Base-by-base conservation (phyloP, 2,888 invertebrate genomes). In the Nymphalis urticae region DNA sequence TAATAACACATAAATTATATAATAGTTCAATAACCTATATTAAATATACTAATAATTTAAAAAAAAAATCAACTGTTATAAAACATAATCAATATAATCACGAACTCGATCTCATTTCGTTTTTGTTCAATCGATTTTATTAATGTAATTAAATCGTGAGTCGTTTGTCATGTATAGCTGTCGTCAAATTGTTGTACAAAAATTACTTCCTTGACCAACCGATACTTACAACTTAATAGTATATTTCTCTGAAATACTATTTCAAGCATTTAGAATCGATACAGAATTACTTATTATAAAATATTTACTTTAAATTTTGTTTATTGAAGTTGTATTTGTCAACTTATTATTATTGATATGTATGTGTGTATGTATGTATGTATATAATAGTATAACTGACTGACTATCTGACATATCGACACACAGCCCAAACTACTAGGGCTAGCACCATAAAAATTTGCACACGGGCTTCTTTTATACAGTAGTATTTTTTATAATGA, bases 201-300 rank as follows among this genome's bases (percentile, higher is more conserved):
- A 64, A 60, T 48, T 5, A 64, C 66, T 72, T 72, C 67, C 72
- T 59, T 67, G 62, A 63, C 59, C 65, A 67, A 62, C 42, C 27
- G n/a, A 64, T 54, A 64, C 62, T 67, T 65, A 64, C 13, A 6
- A 66, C 21, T 21, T 58, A 16, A 61, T 56, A 50, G 50, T 60
- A 54, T 48, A 17, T 42, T 65, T 51, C 50, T 60, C 56, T 54
- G 47, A 59, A 19, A 54, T n/a, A 53, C 54, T 19, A 32, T 70
- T 66, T 64, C 60, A 47, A 69, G 24, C 50, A n/a, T n/a, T n/a
- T 50, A 50, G 16, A 2, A 17, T 48, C 16, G n/a, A n/a, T 48
- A 13, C 16, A 17, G 16, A 7, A 48, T 48, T n/a, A 48, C n/a
- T 42, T 42, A 10, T 9, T 42, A 42, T 10, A 42, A 9, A 42